A percentile compares a stretch with the other conserved stretches of the same genome.
These are phyloP conservation scores for Dasyprocta punctata DNA, from an alignment of 2,113 vertebrate species.

Conservation along the genomic window DNA sequence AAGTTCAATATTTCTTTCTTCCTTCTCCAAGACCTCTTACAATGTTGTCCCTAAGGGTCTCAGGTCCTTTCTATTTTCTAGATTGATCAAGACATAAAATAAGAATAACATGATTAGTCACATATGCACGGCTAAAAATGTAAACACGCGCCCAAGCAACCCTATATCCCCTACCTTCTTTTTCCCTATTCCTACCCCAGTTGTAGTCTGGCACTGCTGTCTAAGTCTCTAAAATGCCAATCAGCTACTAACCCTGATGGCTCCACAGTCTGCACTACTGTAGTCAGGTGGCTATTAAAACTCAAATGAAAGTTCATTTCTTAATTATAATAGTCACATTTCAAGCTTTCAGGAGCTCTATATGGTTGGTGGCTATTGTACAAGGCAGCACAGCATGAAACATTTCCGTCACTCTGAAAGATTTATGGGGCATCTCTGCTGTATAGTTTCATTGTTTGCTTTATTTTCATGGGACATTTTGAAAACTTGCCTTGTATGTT, in stretches of 20 bases:
- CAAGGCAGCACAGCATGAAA: not conserved
- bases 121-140: not conserved
- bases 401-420: not conserved
- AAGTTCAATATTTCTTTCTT: not conserved
- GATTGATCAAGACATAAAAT: not conserved
- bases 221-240: not conserved
- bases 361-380: not conserved
- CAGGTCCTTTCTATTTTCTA: not conserved
- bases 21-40: fast-evolving
- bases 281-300: not conserved
- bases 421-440: not conserved
- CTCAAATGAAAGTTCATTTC: not conserved
- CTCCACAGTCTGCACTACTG: too few relatives aligned
- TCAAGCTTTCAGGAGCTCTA: not conserved
- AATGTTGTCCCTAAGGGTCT: not conserved
- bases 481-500: not conserved
- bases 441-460: not conserved
- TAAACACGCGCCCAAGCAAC: not conserved
- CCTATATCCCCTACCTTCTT: not conserved
- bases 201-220: too few relatives aligned
- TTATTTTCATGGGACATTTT: not conserved
- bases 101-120: not conserved
- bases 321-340: not conserved
- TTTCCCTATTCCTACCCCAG: not conserved
- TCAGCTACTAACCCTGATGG: not conserved